These are phyloP conservation scores for Benthosema pterotum DNA, from an alignment of 2,797 vertebrate species.

Conservation along the genomic window DNA sequence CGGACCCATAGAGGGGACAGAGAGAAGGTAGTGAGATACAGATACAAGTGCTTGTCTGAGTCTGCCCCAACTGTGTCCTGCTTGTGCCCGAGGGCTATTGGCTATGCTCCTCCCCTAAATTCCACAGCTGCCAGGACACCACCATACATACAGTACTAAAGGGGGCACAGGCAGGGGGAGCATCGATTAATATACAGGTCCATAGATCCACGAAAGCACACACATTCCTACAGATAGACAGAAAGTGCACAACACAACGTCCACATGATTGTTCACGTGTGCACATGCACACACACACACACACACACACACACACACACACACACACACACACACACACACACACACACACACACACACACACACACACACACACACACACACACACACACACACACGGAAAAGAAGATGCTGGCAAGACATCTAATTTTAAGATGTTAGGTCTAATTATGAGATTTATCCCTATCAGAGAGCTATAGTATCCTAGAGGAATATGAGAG, in stretches of 20 bases:
- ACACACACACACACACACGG: constrained; percentile 15
- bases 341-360: constrained; percentile 7
- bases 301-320: not conserved
- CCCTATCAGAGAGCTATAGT: constrained; percentile 18
- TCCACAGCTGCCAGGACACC: constrained; percentile 57
- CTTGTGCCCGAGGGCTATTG: constrained; percentile 45
- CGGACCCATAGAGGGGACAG: constrained; percentile 8
- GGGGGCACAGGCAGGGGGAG: constrained; percentile 17
- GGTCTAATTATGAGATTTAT: constrained; percentile 47
- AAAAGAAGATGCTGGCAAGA: constrained; percentile 22
- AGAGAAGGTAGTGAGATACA: constrained; percentile 20
- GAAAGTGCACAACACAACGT: too few relatives aligned
- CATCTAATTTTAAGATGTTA: constrained; percentile 54
- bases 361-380: not conserved
- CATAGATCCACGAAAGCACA: constrained; percentile 16
- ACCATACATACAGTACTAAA: constrained; percentile 27
- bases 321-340: not conserved
- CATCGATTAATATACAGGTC: constrained; percentile 17
- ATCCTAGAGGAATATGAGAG: constrained; percentile 42
- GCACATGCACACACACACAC: constrained; percentile 8
- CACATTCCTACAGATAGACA: constrained; percentile 13
- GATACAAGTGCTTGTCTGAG: constrained; percentile 35
- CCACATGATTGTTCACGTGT: too few relatives aligned
- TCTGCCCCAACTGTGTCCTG: constrained; percentile 52
- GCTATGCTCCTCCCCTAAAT: constrained; percentile 59